Base-by-base conservation (phyloP, 2,797 vertebrate species). In the Pristis pectinata region DNA sequence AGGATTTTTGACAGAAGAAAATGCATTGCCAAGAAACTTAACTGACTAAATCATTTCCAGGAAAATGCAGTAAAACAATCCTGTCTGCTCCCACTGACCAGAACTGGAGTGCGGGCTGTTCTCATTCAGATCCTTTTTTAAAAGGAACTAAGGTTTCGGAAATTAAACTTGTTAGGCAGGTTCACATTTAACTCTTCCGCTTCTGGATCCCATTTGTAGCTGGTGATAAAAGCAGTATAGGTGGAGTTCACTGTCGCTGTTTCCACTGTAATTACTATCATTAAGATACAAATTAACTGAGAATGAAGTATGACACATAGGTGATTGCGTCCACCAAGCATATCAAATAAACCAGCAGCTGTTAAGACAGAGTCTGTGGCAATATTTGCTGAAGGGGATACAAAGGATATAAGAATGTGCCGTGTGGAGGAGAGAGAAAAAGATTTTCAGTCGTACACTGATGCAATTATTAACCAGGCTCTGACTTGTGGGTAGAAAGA, bases 91-190 rank as follows among this genome's bases (percentile, higher is more conserved):
- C 59, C 3, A 37, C 85, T 37, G 87, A 67, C 87, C 64, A 22
- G 87, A 91, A 41, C 41, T 91, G 87, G 59, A 37, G 87, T 9
- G 87, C 91, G 87, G 87, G 87, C n/a, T 61, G 87, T 61, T 91
- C 56, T 34, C 89, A 61, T 89, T 89, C 22, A 91, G 59, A 91
- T 91, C 59, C 87, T 61, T 64, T 41, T 91, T 37, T 41, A 37
- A 91, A 67, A 67, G 87, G 41, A 91, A 67, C 61, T 37, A 91
- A 61, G 64, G 19, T 37, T 41, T n/a, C 87, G 41, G n/a, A 91
- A 41, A 67, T 41, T 91, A 61, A 41, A 91, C 87, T 41, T 41
- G 87, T 9, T 2, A 7, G 34, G 59, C 59, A 91, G 59, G 17
- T n/a, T 24, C 59, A 67, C n/a, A 11, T 91, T 91, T 91, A 64